phyloP scores from a whole-genome alignment of 2,888 invertebrate genomes.

The Andrena flavipes region DNA sequence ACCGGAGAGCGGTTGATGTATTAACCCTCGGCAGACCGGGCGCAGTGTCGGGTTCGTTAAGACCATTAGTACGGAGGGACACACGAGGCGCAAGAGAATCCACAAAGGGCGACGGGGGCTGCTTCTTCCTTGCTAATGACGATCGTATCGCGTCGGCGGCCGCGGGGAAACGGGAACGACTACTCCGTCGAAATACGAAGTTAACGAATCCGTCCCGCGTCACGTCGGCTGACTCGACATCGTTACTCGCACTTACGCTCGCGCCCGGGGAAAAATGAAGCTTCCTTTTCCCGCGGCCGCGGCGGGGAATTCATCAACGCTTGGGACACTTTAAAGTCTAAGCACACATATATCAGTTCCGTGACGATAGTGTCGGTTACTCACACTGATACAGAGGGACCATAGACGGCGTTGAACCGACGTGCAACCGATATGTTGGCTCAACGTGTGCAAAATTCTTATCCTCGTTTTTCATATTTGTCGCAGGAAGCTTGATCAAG shows the following conservation, averaged over 20 bases:
- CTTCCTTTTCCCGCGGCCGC: conserved; percentile 2
- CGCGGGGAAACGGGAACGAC: conserved; percentile 11
- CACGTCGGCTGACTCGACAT: conserved; percentile 28
- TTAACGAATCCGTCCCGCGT: conserved; percentile 49
- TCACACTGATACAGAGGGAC: too few relatives aligned
- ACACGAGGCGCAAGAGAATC: conserved; percentile 67
- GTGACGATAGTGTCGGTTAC: too few relatives aligned
- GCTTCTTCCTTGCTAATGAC: conserved; percentile 69
- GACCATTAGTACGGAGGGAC: conserved; percentile 66
- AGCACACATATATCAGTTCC: too few relatives aligned
- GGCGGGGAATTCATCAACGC: too few relatives aligned
- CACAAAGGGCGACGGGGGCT: conserved; percentile 61
- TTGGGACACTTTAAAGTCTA: too few relatives aligned
- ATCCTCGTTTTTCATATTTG: too few relatives aligned
- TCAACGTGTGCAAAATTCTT: too few relatives aligned
- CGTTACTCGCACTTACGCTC: conserved; percentile 22
- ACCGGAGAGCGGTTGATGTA: conserved; percentile 53
- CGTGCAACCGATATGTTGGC: too few relatives aligned
- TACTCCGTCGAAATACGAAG: conserved; percentile 44
- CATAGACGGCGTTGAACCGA: too few relatives aligned
- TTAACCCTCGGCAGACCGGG: conserved; percentile 52
- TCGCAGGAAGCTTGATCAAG: too few relatives aligned
- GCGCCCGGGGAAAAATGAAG: not conserved
- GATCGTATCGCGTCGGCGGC: conserved; percentile 52
- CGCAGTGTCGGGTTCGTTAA: conserved; percentile 65